A percentile compares a stretch with the other conserved stretches of the same genome.
Evolutionary conservation across 2,113 vertebrate genomes (phyloP).

Genomic region (Rhombomys opimus): DNA sequence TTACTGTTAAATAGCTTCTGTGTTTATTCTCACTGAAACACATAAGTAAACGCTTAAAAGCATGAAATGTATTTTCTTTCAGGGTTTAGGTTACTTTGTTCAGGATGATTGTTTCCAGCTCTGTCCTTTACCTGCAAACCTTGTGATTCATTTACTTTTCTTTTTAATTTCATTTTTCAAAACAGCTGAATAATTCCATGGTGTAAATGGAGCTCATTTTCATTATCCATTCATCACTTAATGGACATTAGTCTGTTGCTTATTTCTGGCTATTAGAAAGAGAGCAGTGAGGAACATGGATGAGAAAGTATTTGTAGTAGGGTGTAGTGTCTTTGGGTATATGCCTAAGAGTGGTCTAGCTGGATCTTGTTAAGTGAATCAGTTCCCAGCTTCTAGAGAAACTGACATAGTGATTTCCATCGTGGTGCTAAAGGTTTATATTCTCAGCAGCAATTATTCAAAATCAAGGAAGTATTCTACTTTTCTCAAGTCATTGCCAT

Average conservation of each 20-base stretch:
- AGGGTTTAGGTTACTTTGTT: not conserved
- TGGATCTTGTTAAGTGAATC: not conserved
- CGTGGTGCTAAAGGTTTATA: not conserved
- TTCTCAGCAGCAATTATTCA: not conserved
- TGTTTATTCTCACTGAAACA: not conserved
- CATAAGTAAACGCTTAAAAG: not conserved
- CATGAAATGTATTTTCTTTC: not conserved
- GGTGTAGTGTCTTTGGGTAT: not conserved
- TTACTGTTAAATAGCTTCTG: not conserved
- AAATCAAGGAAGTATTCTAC: too few species aligned
- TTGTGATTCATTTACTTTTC: not conserved
- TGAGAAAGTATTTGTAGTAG: not conserved
- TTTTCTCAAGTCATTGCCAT: not conserved
- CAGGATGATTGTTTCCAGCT: not conserved
- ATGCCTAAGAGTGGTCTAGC: not conserved
- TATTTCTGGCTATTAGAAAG: not conserved
- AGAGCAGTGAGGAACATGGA: not conserved
- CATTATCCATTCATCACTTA: not conserved
- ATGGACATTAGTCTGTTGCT: not conserved
- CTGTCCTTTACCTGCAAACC: not conserved
- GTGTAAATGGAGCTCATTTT: not conserved
- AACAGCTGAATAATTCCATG: not conserved
- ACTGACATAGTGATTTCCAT: not conserved
- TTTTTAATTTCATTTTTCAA: not conserved
- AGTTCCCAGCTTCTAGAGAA: not conserved